A percentile compares a stretch with the other conserved stretches of the same genome.
Conservation (phyloP, 2,797 vertebrate species). For the Hylomyscus alleni region DNA sequence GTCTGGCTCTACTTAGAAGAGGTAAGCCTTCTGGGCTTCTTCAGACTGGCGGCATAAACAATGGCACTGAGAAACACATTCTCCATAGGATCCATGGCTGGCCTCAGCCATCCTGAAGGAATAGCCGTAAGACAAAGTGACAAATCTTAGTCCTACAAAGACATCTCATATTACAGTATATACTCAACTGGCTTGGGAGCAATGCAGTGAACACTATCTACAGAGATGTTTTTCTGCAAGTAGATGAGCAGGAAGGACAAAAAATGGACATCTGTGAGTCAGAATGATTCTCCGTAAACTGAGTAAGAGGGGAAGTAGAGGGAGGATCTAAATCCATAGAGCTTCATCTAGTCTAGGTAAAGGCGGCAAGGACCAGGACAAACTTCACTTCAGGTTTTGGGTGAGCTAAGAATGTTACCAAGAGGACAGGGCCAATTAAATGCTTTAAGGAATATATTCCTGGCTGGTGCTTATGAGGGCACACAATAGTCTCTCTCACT, state of each 20-base stretch:
- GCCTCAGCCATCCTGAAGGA: not conserved
- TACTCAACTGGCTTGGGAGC: not conserved
- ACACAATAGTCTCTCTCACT: not conserved
- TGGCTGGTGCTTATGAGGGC: not conserved
- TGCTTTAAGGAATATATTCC: not conserved
- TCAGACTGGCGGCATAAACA: not conserved
- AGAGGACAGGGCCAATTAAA: not conserved
- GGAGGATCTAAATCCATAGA: not conserved
- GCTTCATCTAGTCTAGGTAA: not conserved
- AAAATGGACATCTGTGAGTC: not conserved
- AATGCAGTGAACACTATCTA: not conserved
- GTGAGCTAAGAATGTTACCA: not conserved
- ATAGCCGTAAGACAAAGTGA: not conserved
- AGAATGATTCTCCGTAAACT: not conserved
- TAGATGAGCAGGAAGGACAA: not conserved
- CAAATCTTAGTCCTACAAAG: not conserved
- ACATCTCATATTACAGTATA: not conserved
- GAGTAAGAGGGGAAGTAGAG: not conserved
- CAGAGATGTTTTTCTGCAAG: not conserved
- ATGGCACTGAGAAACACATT: not conserved
- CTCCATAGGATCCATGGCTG: not conserved
- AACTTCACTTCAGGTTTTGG: not conserved
- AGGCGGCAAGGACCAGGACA: not conserved
- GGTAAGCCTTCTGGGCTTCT: not conserved
- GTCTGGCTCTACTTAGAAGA: not conserved